These are phyloP conservation scores for Gadopsis marmoratus DNA, from an alignment of 2,797 vertebrate species.

Conservation along the genomic window DNA sequence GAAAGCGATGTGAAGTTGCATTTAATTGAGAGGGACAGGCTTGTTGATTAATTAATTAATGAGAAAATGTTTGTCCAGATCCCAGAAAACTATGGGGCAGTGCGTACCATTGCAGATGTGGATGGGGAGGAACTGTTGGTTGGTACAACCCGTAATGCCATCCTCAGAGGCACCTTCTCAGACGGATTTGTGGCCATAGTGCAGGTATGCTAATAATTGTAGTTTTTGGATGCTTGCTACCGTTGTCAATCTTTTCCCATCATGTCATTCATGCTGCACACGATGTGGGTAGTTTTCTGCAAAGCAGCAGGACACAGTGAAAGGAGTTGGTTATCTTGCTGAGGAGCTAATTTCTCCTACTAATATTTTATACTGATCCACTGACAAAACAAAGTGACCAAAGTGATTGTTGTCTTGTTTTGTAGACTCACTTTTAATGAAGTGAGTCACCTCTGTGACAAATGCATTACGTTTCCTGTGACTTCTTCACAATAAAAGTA, in stretches of 20 bases:
- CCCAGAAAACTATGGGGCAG: slow-evolving; percentile 90
- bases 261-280: too few species aligned
- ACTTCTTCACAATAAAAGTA: neutral
- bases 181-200: slow-evolving; percentile 91
- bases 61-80: slow-evolving; percentile 79
- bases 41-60: neutral
- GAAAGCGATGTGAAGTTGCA: neutral
- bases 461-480: neutral
- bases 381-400: too few species aligned
- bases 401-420: too few species aligned
- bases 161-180: slow-evolving; percentile 89
- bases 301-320: too few species aligned
- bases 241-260: neutral
- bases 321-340: too few species aligned
- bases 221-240: neutral
- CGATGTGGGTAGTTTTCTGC: too few species aligned
- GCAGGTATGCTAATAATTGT: slow-evolving; percentile 82
- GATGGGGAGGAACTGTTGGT: slow-evolving; percentile 90
- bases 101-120: slow-evolving; percentile 90
- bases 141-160: slow-evolving; percentile 92
- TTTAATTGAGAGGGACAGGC: neutral
- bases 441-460: too few species aligned
- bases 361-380: too few species aligned
- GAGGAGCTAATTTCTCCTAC: too few species aligned
- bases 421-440: too few species aligned